These are phyloP conservation scores for Bedellia somnulentella DNA, from an alignment of 2,888 invertebrate genomes.

Conservation along the genomic window DNA sequence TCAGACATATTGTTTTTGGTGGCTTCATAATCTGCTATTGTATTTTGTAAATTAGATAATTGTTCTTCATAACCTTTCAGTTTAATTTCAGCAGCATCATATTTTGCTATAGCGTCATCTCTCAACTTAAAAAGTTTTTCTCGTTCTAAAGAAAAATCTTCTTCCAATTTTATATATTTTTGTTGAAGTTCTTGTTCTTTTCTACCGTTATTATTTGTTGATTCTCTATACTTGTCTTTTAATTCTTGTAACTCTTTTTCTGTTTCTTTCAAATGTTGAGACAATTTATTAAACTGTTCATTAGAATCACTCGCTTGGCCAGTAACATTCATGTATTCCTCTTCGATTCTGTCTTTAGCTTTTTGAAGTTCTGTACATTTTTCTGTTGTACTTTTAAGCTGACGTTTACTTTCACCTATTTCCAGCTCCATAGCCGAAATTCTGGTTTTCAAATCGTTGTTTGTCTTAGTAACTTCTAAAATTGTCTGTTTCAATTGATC, in stretches of 20 bases:
- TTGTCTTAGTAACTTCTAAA: slow-evolving; percentile 34
- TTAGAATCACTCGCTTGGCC: slow-evolving; percentile 63
- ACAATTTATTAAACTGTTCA: slow-evolving; percentile 57
- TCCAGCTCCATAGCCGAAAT: slow-evolving; percentile 51
- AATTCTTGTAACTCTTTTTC: slow-evolving; percentile 59
- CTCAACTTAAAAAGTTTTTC: slow-evolving; percentile 30
- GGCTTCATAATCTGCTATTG: slow-evolving; percentile 25
- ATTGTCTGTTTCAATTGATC: slow-evolving; percentile 38
- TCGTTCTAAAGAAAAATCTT: slow-evolving; percentile 38
- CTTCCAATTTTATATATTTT: slow-evolving; percentile 42
- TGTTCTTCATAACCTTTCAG: slow-evolving; percentile 30
- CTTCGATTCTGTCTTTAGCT: slow-evolving; percentile 61
- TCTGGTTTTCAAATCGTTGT: slow-evolving; percentile 35
- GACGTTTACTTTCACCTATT: slow-evolving; percentile 60
- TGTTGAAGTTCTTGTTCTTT: slow-evolving; percentile 51
- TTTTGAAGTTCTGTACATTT: slow-evolving; percentile 58
- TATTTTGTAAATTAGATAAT: slow-evolving; percentile 21
- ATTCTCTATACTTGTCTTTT: slow-evolving; percentile 45
- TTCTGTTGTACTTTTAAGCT: slow-evolving; percentile 53
- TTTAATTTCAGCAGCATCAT: slow-evolving; percentile 32
- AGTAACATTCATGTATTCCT: slow-evolving; percentile 61
- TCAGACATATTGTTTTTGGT: slow-evolving; percentile 37
- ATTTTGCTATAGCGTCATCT: slow-evolving; percentile 33
- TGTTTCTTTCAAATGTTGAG: slow-evolving; percentile 56
- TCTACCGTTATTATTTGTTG: slow-evolving; percentile 38